Evolutionary conservation across 1,140 invertebrate species (phyloP).

Genomic region (Hyles euphorbiae): DNA sequence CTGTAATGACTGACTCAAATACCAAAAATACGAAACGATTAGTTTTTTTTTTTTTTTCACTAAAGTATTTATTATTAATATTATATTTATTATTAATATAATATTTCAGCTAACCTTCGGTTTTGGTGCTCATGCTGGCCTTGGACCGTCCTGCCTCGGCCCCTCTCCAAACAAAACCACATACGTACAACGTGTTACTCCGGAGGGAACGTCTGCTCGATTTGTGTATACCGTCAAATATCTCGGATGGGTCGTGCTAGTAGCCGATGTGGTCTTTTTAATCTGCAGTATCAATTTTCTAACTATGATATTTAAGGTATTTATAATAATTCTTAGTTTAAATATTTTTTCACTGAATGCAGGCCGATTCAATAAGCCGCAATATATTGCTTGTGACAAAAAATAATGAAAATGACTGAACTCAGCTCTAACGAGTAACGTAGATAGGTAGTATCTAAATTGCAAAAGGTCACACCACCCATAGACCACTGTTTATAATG

Average conservation of each 20-base stretch:
- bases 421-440: too few relatives aligned
- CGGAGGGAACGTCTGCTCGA: slow-evolving; percentile 1
- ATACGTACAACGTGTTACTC: neutral
- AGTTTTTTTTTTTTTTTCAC: too few relatives aligned
- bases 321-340: neutral
- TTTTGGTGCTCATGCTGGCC: slow-evolving; percentile 45
- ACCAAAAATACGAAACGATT: too few relatives aligned
- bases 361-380: too few relatives aligned
- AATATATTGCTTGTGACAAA: too few relatives aligned
- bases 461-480: too few relatives aligned
- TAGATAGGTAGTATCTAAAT: too few relatives aligned
- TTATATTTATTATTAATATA: too few relatives aligned
- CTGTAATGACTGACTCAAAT: too few relatives aligned
- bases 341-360: neutral
- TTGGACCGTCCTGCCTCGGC: slow-evolving; percentile 37
- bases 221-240: slow-evolving; percentile 29
- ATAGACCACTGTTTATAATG: too few relatives aligned
- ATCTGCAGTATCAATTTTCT: slow-evolving; percentile 36
- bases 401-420: too few relatives aligned
- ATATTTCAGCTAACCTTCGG: slow-evolving; percentile 49
- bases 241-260: slow-evolving; percentile 38
- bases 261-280: slow-evolving; percentile 35
- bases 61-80: too few relatives aligned
- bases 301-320: slow-evolving; percentile 36
- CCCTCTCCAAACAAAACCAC: slow-evolving; percentile 12